Evolutionary conservation across 1,140 invertebrate species (phyloP), one percentile per base, ranked within the genome.

Genomic region (Solen grandis): DNA sequence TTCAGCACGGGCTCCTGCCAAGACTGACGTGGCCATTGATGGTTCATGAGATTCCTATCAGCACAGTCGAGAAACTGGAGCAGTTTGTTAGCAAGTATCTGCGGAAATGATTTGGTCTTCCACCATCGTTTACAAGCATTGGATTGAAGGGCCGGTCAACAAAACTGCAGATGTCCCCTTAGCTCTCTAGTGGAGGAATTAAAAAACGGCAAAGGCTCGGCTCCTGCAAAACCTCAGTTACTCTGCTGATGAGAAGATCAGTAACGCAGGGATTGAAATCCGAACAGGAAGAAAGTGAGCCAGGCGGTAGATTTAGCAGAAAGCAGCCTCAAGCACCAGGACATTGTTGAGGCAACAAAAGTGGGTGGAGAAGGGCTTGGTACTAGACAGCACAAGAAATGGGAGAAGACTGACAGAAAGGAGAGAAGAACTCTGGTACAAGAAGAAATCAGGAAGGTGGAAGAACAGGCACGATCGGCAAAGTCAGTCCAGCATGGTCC

Each of bases 71-170:
- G 33, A 65, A 38, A 27, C 29, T 72, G 46, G 38, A 81, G 27
- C 55, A 62, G 41, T 25, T 25, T 13, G 25, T 74, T 38, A 62
- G 46, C 31, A 76, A 54, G 33, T 46, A 76, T 62, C n/a, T 65
- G n/a, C 27, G 57, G n/a, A 60, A 50, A 27, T 46, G 54, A n/a
- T n/a, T n/a, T n/a, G n/a, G n/a, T n/a, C n/a, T n/a, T n/a, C n/a
- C n/a, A n/a, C n/a, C n/a, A n/a, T 70, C 65, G 19, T 79, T 82
- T 38, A 70, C 73, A 46, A 36, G 16, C 14, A 22, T 83, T 19
- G 62, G 76, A 1, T 50, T 80, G 31, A 79, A 83, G n/a, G 59
- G 75, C 41, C 54, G 35, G 31, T 36, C 69, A n/a, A n/a, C n/a
- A n/a, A n/a, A n/a, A n/a, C n/a, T n/a, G n/a, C n/a, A n/a, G n/a